Evolutionary conservation across 1,140 invertebrate species (phyloP).

Genomic region (Helicorthomorpha holstii): DNA sequence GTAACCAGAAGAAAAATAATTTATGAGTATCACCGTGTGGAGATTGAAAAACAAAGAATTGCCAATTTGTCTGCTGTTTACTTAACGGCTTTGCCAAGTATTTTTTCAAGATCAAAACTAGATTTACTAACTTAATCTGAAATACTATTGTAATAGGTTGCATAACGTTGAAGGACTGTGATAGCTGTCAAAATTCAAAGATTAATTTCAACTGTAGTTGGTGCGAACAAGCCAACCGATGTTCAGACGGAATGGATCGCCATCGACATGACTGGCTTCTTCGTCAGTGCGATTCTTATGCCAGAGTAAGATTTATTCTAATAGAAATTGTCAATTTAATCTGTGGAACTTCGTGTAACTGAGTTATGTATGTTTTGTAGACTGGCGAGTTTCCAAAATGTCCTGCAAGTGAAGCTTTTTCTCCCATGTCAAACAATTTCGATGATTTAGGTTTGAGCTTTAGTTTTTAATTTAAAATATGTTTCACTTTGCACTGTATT

Average conservation of each 20-base stretch:
- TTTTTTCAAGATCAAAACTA: too few species aligned
- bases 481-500: too few species aligned
- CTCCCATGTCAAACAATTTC: too few species aligned
- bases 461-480: too few species aligned
- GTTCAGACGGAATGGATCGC: constrained; percentile 77
- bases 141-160: constrained; percentile 54
- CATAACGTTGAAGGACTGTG: constrained; percentile 55
- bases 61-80: constrained; percentile 65
- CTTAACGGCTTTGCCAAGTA: constrained; percentile 59
- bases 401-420: too few species aligned
- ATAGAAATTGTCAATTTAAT: too few species aligned
- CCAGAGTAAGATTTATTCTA: too few species aligned
- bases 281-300: constrained; percentile 48
- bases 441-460: too few species aligned
- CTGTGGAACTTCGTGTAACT: too few species aligned
- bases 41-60: constrained; percentile 56
- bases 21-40: constrained; percentile 88
- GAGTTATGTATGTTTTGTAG: too few species aligned
- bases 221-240: constrained; percentile 37
- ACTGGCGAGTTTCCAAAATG: too few species aligned
- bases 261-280: constrained; percentile 74
- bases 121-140: too few species aligned
- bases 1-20: constrained; percentile 50
- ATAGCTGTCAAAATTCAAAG: constrained; percentile 25
- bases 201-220: constrained; percentile 24